These are phyloP conservation scores for Acleris holmiana DNA, from an alignment of 2,888 invertebrate genomes.

Conservation along the genomic window DNA sequence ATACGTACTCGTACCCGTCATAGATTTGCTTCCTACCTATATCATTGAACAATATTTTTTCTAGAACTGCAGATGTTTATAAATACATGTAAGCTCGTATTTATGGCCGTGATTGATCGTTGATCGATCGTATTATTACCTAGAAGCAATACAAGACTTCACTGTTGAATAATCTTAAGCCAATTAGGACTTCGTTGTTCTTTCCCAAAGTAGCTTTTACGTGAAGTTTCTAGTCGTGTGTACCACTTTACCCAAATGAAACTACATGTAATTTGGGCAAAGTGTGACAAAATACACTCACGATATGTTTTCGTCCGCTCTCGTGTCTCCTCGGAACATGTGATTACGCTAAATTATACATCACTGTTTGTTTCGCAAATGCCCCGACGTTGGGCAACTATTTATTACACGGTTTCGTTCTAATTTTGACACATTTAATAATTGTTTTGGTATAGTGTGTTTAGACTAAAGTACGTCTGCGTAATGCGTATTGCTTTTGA, in stretches of 20 bases:
- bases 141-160: too few relatives aligned
- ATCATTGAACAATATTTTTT: too few relatives aligned
- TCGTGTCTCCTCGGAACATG: constrained; percentile 51
- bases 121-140: too few relatives aligned
- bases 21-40: too few relatives aligned
- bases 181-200: neutral
- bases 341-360: constrained; percentile 56
- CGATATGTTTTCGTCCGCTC: constrained; percentile 44
- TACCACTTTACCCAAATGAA: constrained; percentile 31
- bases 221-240: neutral
- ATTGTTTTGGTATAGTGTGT: neutral
- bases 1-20: too few relatives aligned
- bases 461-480: too few relatives aligned
- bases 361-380: constrained; percentile 47
- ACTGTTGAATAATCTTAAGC: neutral
- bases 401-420: constrained; percentile 16
- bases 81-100: too few relatives aligned
- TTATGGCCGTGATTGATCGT: too few relatives aligned
- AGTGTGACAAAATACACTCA: constrained; percentile 41
- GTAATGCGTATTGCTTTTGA: too few relatives aligned
- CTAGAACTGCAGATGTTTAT: too few relatives aligned
- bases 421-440: constrained; percentile 11
- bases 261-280: constrained; percentile 34
- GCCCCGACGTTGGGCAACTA: constrained; percentile 35
- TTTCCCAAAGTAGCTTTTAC: constrained; percentile 5